phyloP scores from a whole-genome alignment of 2,113 vertebrate genomes.

The Brachyhypopomus gauderio region DNA sequence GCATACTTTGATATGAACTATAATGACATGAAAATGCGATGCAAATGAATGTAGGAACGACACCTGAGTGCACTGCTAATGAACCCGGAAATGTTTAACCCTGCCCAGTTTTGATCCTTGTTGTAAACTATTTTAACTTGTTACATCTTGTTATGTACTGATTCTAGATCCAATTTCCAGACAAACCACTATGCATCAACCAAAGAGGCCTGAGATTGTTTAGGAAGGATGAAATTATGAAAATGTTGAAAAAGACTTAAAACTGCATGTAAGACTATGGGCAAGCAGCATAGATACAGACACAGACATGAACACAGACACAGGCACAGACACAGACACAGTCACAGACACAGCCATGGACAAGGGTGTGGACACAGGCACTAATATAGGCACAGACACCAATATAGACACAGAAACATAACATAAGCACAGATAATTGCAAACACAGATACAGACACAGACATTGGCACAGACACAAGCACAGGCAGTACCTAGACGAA shows the following conservation, averaged over 20 bases:
- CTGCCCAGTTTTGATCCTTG: too few relatives aligned
- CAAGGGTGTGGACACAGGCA: slow-evolving; percentile 46
- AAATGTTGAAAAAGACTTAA: background rate
- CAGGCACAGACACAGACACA: slow-evolving; percentile 54
- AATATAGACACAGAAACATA: too few relatives aligned
- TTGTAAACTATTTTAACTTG: too few relatives aligned
- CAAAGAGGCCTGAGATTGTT: background rate
- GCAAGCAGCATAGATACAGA: too few relatives aligned
- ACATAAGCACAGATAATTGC: too few relatives aligned
- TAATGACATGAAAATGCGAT: background rate
- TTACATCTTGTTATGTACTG: background rate
- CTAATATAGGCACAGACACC: too few relatives aligned
- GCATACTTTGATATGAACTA: background rate
- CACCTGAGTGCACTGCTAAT: background rate
- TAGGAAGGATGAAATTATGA: background rate
- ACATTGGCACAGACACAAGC: slow-evolving; percentile 17
- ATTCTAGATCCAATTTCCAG: background rate
- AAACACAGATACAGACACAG: too few relatives aligned
- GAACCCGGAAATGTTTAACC: too few relatives aligned
- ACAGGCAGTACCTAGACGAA: slow-evolving; percentile 92
- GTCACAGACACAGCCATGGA: slow-evolving; percentile 42
- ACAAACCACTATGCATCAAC: background rate
- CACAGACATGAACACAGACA: background rate
- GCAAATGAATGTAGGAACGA: background rate
- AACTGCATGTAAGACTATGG: slow-evolving; percentile 44